Base-by-base conservation (phyloP, 2,113 vertebrate species). In the Gopherus evgoodei region DNA sequence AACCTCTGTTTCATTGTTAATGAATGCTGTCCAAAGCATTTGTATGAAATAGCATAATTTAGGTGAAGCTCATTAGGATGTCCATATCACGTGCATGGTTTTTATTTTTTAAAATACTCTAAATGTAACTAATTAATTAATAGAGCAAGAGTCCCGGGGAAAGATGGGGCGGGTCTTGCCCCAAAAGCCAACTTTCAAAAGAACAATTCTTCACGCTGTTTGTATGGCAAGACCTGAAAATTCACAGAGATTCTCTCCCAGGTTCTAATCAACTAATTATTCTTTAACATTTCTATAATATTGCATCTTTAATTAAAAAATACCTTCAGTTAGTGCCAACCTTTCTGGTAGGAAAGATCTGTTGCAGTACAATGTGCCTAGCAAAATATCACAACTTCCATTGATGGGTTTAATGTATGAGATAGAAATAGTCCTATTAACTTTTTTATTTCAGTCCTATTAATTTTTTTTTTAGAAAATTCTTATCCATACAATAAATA, bases 171-270 rank as follows among this genome's bases (percentile, higher is more conserved):
- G 2, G 6, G 89, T 92, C 52, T 10, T 6, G 47, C 27, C 42
- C 21, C 19, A 62, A 49, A 54, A 90, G 19, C 8, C 59, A 65
- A 88, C 84, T 65, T 85, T 88, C 3, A 0, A 49, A 56, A 87
- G 29, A 75, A 25, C 91, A 59, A 24, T 85, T 78, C 62, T 16
- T 47, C 72, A 47, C 75, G 16, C 65, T 93, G 80, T 6, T 82
- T 88, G 80, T 50, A 79, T 44, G 53, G 27, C 25, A n/a, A 3
- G 86, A 69, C 83, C 89, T 85, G n/a, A 87, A 95, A 84, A 69
- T 91, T 29, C 93, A 78, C 2, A 6, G 90, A 11, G 0, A 21
- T 54, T 84, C 81, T 89, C 75, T 90, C 4, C n/a, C 17, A 4
- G 3, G 4, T 82, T 90, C 27, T 83, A 86, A 50, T 90, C 90